phyloP scores from a whole-genome alignment of 2,888 invertebrate species.

The Xanthia icteritia region DNA sequence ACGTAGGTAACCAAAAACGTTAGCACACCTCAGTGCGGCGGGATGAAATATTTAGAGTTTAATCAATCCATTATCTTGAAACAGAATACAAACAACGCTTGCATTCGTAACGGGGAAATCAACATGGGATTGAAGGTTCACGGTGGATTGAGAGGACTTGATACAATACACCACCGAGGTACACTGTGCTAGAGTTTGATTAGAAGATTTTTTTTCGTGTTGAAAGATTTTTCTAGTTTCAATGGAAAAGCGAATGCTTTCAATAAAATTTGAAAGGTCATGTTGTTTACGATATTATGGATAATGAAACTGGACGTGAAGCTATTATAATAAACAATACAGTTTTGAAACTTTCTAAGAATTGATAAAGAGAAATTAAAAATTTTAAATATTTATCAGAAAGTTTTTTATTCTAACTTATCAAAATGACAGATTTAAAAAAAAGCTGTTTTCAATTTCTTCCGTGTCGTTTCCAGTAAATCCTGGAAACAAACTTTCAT shows the following conservation, averaged over 20 bases:
- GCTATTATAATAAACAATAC: neutral
- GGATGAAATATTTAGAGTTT: conserved; percentile 75
- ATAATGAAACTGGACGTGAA: neutral
- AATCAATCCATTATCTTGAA: conserved; percentile 77
- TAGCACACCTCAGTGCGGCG: conserved; percentile 45
- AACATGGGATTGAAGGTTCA: conserved; percentile 61
- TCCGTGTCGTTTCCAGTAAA: neutral
- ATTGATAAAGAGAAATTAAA: neutral
- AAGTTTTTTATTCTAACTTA: neutral
- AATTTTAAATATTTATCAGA: neutral
- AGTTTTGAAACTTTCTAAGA: neutral
- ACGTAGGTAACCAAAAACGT: conserved; percentile 31
- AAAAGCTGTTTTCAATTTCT: neutral
- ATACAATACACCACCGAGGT: conserved; percentile 1
- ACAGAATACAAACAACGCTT: conserved; percentile 67
- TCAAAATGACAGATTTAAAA: neutral
- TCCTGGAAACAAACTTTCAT: neutral
- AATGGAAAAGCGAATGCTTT: neutral
- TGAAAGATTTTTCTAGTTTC: neutral
- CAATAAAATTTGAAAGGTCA: neutral
- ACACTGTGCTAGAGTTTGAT: conserved; percentile 20
- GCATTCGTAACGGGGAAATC: conserved; percentile 69
- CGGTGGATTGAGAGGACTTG: conserved; percentile 9
- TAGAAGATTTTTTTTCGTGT: neutral
- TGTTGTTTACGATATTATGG: neutral